These are phyloP conservation scores for Oscheius sp. DNA, from an alignment of 2,888 invertebrate genomes.

Conservation along the genomic window DNA sequence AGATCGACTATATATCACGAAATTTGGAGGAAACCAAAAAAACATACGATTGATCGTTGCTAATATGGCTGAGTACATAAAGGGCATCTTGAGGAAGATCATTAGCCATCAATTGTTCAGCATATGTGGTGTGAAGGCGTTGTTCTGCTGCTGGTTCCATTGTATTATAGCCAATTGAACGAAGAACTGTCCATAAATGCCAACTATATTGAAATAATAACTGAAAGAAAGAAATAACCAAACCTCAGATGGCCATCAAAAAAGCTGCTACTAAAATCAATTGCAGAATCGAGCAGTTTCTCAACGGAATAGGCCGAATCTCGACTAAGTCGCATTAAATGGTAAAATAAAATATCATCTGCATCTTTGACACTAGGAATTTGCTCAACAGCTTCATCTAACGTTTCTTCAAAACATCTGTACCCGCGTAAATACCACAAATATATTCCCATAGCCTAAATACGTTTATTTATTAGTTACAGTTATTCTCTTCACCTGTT, in stretches of 20 bases:
- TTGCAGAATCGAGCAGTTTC: constrained; percentile 44
- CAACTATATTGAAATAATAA: constrained; percentile 38
- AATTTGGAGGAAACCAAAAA: not conserved
- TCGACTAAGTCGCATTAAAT: constrained; percentile 44
- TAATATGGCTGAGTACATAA: constrained; percentile 56
- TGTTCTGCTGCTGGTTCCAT: constrained; percentile 50
- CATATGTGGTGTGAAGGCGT: constrained; percentile 47
- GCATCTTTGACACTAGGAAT: constrained; percentile 45
- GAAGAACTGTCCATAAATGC: constrained; percentile 57
- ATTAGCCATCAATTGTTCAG: constrained; percentile 49
- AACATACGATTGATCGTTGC: constrained; percentile 51
- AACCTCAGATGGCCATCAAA: constrained; percentile 32
- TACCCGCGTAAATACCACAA: constrained; percentile 51
- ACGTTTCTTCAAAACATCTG: constrained; percentile 47
- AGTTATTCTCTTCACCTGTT: constrained; percentile 33
- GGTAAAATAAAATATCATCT: constrained; percentile 31
- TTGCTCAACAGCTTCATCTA: constrained; percentile 38
- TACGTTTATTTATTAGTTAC: not conserved
- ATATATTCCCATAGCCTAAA: constrained; percentile 47
- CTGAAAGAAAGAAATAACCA: not conserved
- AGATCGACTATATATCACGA: constrained; percentile 14
- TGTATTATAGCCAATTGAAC: constrained; percentile 50
- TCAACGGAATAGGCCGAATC: constrained; percentile 47
- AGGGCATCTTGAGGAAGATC: constrained; percentile 45
- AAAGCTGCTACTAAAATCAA: not conserved